Conservation (phyloP, 2,797 vertebrate species). For the Paramormyrops hopkinsi region DNA sequence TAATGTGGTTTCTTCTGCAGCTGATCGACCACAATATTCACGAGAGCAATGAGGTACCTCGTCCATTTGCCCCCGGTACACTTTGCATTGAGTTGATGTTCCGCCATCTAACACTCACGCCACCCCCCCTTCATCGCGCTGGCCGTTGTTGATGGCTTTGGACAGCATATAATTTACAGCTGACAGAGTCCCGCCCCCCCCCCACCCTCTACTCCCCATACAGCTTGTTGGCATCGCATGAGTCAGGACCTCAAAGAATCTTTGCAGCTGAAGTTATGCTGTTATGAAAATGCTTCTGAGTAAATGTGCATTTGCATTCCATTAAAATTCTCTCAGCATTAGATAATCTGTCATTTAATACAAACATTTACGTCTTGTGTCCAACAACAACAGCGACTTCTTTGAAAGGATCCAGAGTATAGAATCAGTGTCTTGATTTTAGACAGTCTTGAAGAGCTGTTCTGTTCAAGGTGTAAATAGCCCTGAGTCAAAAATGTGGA, state of each 20-base stretch:
- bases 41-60: slow-evolving; percentile 83
- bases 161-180: not conserved
- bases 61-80: not conserved
- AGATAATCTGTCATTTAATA: not conserved
- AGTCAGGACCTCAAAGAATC: not conserved
- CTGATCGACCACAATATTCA: slow-evolving; percentile 92
- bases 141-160: not conserved
- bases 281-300: not conserved
- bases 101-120: not conserved
- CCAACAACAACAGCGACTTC: not conserved
- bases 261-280: not conserved
- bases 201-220: not conserved
- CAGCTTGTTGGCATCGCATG: not conserved
- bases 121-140: not conserved
- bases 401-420: not conserved
- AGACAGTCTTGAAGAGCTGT: not conserved
- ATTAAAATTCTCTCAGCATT: not conserved
- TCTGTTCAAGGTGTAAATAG: not conserved
- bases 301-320: not conserved
- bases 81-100: not conserved
- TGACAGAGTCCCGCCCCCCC: not conserved
- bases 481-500: not conserved
- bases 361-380: not conserved
- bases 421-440: not conserved
- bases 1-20: slow-evolving; percentile 93